These are phyloP conservation scores for Tetrao urogallus DNA, from an alignment of 2,113 vertebrate genomes.

Conservation along the genomic window DNA sequence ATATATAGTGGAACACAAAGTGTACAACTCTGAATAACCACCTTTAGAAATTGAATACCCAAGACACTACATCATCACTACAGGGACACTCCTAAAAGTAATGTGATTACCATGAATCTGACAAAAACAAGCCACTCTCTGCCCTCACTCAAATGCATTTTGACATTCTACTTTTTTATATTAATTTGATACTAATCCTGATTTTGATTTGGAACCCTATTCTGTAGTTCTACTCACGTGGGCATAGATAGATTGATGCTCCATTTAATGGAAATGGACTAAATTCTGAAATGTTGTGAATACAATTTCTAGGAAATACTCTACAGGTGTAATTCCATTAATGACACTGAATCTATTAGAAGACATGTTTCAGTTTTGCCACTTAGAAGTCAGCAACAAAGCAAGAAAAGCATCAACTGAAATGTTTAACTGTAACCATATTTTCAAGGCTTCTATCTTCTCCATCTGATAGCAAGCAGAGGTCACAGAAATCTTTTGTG, in stretches of 20 bases:
- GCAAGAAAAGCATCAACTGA: background rate
- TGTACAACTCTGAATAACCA: background rate
- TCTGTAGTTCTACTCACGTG: background rate
- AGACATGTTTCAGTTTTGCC: background rate
- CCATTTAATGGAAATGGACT: background rate
- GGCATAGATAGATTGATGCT: background rate
- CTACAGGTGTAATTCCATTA: background rate
- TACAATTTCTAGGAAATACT: background rate
- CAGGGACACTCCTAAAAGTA: background rate
- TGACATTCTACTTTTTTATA: background rate
- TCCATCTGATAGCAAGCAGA: background rate
- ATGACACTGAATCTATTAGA: background rate
- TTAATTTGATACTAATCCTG: background rate
- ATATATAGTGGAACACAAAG: background rate
- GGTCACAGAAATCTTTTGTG: background rate
- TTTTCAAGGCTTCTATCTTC: background rate
- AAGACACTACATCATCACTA: background rate
- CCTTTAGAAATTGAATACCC: background rate
- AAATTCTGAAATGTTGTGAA: background rate
- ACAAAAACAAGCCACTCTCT: background rate
- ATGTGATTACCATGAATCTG: background rate
- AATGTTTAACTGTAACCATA: background rate
- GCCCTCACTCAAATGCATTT: background rate
- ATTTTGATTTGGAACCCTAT: background rate
- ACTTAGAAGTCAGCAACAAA: background rate